phyloP scores from a whole-genome alignment of 2,888 invertebrate genomes.

The Muschampia plurimacula region DNA sequence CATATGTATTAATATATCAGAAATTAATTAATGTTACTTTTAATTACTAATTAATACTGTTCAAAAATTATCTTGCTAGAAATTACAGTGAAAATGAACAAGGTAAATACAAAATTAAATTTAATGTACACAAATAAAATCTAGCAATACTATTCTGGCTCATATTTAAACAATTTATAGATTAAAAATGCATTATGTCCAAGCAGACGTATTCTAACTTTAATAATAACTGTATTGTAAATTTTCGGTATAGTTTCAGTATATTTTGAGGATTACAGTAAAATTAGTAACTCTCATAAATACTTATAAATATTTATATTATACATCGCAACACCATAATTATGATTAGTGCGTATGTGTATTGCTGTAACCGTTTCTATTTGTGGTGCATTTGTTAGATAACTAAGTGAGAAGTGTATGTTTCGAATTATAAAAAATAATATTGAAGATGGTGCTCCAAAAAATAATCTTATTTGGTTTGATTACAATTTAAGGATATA shows the following conservation, averaged over 20 bases:
- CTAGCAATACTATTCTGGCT: not conserved
- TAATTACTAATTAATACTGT: too few species aligned
- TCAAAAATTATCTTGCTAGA: too few species aligned
- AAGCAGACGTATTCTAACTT: not conserved
- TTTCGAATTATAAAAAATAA: not conserved
- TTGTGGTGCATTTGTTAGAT: slow-evolving; percentile 15
- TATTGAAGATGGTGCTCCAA: not conserved
- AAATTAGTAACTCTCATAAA: too few species aligned
- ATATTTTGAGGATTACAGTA: too few species aligned
- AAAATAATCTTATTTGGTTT: not conserved
- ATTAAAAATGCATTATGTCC: not conserved
- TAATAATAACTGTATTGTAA: not conserved
- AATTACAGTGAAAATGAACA: too few species aligned
- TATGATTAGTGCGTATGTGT: slow-evolving; percentile 16
- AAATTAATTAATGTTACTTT: too few species aligned
- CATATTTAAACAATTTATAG: not conserved
- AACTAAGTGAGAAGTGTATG: not conserved
- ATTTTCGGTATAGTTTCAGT: not conserved
- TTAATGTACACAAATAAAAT: not conserved
- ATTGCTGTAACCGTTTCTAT: not conserved
- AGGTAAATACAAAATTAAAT: too few species aligned
- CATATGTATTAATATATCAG: too few species aligned
- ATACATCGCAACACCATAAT: slow-evolving; percentile 14
- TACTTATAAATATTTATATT: not conserved
- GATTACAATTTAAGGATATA: not conserved